Conservation (phyloP, 2,113 vertebrate species). For the Phaetusa simplex region DNA sequence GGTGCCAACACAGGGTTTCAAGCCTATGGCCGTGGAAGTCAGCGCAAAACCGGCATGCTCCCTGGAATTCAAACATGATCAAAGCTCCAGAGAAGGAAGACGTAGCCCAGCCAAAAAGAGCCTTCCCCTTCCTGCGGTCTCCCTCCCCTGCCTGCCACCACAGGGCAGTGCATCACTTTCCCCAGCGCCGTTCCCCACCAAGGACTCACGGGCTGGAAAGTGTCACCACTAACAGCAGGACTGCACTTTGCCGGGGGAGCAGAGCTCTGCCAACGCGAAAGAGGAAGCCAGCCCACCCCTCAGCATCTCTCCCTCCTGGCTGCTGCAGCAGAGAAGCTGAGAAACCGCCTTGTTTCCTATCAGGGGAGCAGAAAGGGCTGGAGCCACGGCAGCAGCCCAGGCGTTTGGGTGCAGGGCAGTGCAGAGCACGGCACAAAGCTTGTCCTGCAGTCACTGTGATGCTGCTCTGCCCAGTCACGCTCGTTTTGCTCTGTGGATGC, state of each 20-base stretch:
- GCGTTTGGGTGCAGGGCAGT: neutral
- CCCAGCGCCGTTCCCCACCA: neutral
- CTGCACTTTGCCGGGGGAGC: neutral
- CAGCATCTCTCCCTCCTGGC: neutral
- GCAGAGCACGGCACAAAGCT: neutral
- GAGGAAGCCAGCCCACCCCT: neutral
- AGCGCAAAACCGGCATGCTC: neutral
- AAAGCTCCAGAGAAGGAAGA: neutral
- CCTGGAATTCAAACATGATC: neutral
- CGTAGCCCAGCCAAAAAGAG: neutral
- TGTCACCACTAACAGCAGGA: neutral
- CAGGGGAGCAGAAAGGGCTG: neutral
- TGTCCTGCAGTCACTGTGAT: neutral
- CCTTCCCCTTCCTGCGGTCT: neutral
- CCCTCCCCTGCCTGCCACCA: neutral
- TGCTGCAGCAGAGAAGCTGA: neutral
- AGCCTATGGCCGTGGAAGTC: neutral
- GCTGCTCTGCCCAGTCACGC: neutral
- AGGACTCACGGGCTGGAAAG: neutral
- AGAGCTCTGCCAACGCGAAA: neutral
- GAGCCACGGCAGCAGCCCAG: neutral
- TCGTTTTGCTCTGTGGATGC: fast-evolving
- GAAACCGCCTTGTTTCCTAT: fast-evolving
- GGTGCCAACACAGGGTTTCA: neutral
- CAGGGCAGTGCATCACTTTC: fast-evolving